A percentile compares a stretch with the other conserved stretches of the same genome.
phyloP scores from a whole-genome alignment of 2,888 invertebrate genomes.

The Tetragnatha montana region DNA sequence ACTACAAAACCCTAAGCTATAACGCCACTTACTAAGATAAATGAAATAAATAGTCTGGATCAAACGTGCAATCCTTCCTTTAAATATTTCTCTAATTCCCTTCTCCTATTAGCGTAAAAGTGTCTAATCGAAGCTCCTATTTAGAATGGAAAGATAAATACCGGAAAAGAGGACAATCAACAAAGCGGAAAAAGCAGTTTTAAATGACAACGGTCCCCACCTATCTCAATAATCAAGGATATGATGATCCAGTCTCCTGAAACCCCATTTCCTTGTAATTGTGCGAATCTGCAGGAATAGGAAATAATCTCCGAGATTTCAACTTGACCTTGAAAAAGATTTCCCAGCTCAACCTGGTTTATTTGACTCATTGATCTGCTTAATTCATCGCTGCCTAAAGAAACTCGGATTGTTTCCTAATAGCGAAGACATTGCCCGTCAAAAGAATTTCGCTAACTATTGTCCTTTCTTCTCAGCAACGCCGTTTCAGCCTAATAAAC shows the following conservation, averaged over 20 bases:
- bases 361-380: not conserved
- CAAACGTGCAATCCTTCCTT: too few relatives aligned
- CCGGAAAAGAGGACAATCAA: constrained; percentile 30
- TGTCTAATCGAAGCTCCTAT: constrained; percentile 46
- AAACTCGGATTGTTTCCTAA: constrained; percentile 20
- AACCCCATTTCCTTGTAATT: constrained; percentile 39
- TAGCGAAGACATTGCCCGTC: constrained; percentile 15
- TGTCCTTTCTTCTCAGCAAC: constrained; percentile 49
- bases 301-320: constrained; percentile 11
- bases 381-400: constrained; percentile 5
- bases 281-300: constrained; percentile 21
- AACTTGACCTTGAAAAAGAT: not conserved
- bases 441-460: constrained; percentile 40
- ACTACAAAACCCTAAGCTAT: too few relatives aligned
- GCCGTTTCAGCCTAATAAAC: constrained; percentile 57
- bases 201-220: constrained; percentile 54
- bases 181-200: constrained; percentile 59
- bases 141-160: constrained; percentile 33
- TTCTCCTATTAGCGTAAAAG: constrained; percentile 5
- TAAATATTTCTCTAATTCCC: too few relatives aligned
- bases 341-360: not conserved
- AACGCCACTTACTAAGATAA: too few relatives aligned
- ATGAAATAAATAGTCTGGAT: too few relatives aligned
- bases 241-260: constrained; percentile 21
- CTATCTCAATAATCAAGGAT: constrained; percentile 37